Evolutionary conservation across 2,888 invertebrate genomes (phyloP), one percentile per base, ranked within the genome.

Genomic region (Caenorhabditis afra): DNA sequence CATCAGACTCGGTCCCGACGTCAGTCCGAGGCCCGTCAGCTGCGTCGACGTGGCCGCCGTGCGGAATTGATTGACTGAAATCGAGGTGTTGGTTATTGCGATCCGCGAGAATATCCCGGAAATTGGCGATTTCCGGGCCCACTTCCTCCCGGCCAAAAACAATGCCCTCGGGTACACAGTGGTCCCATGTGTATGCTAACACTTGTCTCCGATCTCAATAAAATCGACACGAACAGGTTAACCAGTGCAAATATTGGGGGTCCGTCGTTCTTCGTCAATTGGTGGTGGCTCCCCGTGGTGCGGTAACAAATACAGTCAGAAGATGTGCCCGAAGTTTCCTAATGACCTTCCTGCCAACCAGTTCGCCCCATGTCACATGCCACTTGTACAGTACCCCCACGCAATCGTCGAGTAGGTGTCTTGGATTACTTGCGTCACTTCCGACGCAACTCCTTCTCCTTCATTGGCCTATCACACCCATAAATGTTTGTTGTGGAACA

Each of bases 1-100:
- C 77, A 73, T 70, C 50, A 76, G 41, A 37, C 22, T 70, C 35
- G 49, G 62, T 22, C 29, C 49, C 3, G 59, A 14, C 7, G 67
- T 29, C 10, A 68, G 55, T 11, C 73, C 64, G 12, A 62, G 37
- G 22, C 29, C 12, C 3, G 12, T 44, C 41, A 71, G 44, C 20
- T 58, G 67, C 45, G 45, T 77, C 29, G 29, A 5, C n/a, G 45
- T 77, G n/a, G n/a, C n/a, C n/a, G 44, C 23, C 5, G 45, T 23
- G 11, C 59, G 44, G 49, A 77, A 81, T 47, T 67, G 75, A 52
- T 77, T 77, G 29, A 81, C 77, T 77, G 81, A 22, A 77, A 77
- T 29, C 29, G 7, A 29, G 29, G 37, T 5, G 7, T n/a, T 41
- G 7, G 14, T 20, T 39, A 20, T 49, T 57, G 44, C 16, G n/a